Evolutionary conservation across 1,140 invertebrate genomes (phyloP), one percentile per base, ranked within the genome.

Genomic region (Drosophila busckii): DNA sequence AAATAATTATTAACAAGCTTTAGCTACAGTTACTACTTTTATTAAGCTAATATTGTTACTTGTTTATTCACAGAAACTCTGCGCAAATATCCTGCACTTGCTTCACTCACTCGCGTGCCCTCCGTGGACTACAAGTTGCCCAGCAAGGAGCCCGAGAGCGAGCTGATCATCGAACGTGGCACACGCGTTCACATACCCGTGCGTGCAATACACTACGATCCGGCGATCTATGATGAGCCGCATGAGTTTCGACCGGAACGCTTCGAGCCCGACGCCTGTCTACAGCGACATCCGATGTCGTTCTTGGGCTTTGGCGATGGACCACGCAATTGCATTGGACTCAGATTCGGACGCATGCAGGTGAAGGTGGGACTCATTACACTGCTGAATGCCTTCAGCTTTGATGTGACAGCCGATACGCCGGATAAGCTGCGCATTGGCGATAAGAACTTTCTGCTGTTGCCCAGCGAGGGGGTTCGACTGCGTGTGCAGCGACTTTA

Each of bases 231-330:
- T 40, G 29, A 55, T 4, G 20, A 70, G 10, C 66, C 62, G 2
- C 1, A 45, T 0, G 26, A 53, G 20, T 55, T 75, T 22, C 34
- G 44, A 1, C 69, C 59, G 6, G 55, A 68, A 22, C 60, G 61
- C 2, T 65, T 60, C 17, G 61, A 64, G 8, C 0, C 29, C 5
- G 29, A 23, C 7, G 49, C 31, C 10, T 10, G 16, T 10, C 32
- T 25, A 15, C 17, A 66, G 17, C 66, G 67, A 1, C 50, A 63
- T 32, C 10, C 42, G 0, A 2, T 31, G 7, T 28, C 90, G 0
- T 93, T 90, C 64, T 88, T 94, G 9, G 92, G 93, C 1, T 94
- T 94, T 69, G 93, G 93, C 22, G 91, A 92, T 40, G 93, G 93
- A n/a, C 90, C 91, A 0, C 88, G 92, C 46, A 90, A 90, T 69